A percentile compares a stretch with the other conserved stretches of the same genome.
Conservation (phyloP, 2,888 invertebrate species). For the Bombyx huttoni region DNA sequence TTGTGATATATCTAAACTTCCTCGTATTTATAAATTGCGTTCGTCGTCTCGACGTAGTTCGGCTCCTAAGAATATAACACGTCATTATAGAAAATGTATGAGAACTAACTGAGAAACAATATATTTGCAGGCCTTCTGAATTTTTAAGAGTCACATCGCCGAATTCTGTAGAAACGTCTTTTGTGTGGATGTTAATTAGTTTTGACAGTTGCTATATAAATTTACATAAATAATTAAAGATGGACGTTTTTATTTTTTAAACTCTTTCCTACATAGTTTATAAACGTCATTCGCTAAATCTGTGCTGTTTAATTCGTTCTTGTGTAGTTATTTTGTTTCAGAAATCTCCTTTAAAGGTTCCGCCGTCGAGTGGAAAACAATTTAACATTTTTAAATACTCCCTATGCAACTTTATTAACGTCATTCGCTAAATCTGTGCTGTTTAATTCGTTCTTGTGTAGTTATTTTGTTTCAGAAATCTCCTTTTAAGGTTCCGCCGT, state of each 20-base stretch:
- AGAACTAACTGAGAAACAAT: not conserved
- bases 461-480: too few species aligned
- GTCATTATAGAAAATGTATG: not conserved
- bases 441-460: too few species aligned
- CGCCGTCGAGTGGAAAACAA: too few species aligned
- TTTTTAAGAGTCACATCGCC: constrained; percentile 15
- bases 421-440: too few species aligned
- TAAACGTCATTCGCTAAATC: too few species aligned
- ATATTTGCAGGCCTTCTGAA: constrained; percentile 6
- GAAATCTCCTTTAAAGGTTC: too few species aligned
- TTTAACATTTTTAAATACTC: too few species aligned
- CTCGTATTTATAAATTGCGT: constrained; percentile 35
- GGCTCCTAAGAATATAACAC: not conserved
- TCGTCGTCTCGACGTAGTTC: constrained; percentile 19
- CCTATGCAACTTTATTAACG: too few species aligned
- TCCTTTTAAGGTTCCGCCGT: too few species aligned
- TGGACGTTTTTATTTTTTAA: not conserved
- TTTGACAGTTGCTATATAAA: not conserved
- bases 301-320: too few species aligned
- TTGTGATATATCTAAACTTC: constrained; percentile 6
- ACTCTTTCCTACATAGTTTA: not conserved
- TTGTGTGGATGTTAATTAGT: constrained; percentile 28
- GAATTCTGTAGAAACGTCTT: constrained; percentile 15
- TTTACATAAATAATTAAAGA: not conserved
- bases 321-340: too few species aligned